A percentile compares a stretch with the other conserved stretches of the same genome.
phyloP scores from a whole-genome alignment of 2,113 vertebrate species.

The Percopsis transmontana region DNA sequence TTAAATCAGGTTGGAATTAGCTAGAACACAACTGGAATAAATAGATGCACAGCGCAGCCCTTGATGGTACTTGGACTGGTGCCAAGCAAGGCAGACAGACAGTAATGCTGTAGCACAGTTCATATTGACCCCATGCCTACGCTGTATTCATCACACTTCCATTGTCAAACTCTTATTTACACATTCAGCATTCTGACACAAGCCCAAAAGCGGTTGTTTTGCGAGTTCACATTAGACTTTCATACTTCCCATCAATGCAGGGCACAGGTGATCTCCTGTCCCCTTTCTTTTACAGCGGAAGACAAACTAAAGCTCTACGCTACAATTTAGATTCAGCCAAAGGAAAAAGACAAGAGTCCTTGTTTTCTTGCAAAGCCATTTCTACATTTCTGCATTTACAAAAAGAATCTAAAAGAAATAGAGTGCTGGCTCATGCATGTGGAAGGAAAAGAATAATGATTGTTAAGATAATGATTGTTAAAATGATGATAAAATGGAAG shows the following conservation, averaged over 20 bases:
- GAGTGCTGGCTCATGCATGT: too few species aligned
- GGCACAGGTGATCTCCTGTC: too few species aligned
- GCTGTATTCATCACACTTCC: slow-evolving; percentile 49
- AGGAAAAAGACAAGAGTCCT: background rate
- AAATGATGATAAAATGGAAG: too few species aligned
- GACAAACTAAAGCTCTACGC: slow-evolving; percentile 15
- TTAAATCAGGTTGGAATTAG: background rate
- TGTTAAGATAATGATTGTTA: too few species aligned
- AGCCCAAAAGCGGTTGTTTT: slow-evolving; percentile 27
- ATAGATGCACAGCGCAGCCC: slow-evolving; percentile 23
- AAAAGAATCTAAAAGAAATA: too few species aligned
- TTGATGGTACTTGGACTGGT: slow-evolving; percentile 37
- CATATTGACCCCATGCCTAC: slow-evolving; percentile 57
- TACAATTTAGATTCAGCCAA: slow-evolving; percentile 26
- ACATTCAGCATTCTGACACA: slow-evolving; percentile 33
- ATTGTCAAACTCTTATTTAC: slow-evolving; percentile 40
- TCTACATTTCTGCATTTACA: too few species aligned
- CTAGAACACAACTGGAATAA: slow-evolving; percentile 8
- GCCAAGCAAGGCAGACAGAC: slow-evolving; percentile 57
- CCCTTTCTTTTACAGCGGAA: too few species aligned
- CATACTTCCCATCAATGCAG: slow-evolving; percentile 30
- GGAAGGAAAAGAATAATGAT: too few species aligned
- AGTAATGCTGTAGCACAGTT: slow-evolving; percentile 31
- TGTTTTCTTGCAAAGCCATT: background rate
- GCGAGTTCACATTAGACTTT: slow-evolving; percentile 8